phyloP scores from a whole-genome alignment of 2,888 invertebrate species.

The Hirtodrosophila duncani region DNA sequence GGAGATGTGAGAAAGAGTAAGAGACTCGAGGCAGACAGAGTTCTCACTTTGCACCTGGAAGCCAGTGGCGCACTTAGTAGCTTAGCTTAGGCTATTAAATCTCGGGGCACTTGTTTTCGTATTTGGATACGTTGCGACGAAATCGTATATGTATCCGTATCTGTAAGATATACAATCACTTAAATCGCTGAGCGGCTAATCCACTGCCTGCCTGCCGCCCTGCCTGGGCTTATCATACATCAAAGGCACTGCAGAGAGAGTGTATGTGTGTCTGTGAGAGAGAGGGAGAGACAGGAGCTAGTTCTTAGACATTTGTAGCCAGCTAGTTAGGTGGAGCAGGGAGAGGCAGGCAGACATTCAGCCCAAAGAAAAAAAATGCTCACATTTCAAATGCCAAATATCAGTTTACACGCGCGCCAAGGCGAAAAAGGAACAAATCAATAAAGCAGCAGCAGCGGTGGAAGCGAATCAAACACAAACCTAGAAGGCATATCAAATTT shows the following conservation, averaged over 20 bases:
- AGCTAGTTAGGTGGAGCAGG: neutral
- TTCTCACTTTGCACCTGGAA: slow-evolving; percentile 27
- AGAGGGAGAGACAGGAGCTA: neutral
- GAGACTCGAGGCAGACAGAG: slow-evolving; percentile 10
- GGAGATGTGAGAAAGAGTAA: no score
- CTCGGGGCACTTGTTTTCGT: slow-evolving; percentile 52
- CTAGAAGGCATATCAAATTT: slow-evolving; percentile 71
- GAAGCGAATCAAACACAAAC: slow-evolving; percentile 21
- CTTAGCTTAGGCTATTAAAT: slow-evolving; percentile 65
- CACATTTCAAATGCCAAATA: slow-evolving; percentile 69
- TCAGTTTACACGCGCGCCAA: slow-evolving; percentile 49
- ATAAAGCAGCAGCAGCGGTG: slow-evolving; percentile 43
- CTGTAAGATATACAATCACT: slow-evolving; percentile 72
- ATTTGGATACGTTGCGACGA: slow-evolving; percentile 10
- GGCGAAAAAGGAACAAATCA: slow-evolving; percentile 54
- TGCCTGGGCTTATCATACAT: slow-evolving; percentile 52
- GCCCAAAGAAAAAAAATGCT: slow-evolving; percentile 11
- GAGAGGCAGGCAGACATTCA: no score
- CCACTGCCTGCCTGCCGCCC: slow-evolving; percentile 33
- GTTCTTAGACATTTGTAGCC: slow-evolving; percentile 3
- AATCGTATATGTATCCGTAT: slow-evolving; percentile 45
- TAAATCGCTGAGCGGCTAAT: slow-evolving; percentile 73
- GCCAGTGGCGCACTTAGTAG: slow-evolving; percentile 54
- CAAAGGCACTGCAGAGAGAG: slow-evolving; percentile 34
- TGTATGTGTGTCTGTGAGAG: neutral